These are phyloP conservation scores for Clarias gariepinus DNA, from an alignment of 2,113 vertebrate species.

Conservation along the genomic window DNA sequence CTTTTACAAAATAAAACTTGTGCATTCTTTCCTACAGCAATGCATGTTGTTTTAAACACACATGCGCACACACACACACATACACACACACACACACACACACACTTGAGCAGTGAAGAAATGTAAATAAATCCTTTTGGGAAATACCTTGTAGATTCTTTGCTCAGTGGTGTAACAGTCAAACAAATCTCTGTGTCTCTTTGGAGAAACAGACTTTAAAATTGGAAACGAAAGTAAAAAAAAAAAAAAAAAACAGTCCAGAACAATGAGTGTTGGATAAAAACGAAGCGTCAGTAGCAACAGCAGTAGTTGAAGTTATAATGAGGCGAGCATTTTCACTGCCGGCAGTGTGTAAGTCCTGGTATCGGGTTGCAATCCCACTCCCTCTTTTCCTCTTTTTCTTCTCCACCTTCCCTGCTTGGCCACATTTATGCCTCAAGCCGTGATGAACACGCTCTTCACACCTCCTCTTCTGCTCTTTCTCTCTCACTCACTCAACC, in stretches of 20 bases:
- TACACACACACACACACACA: slow-evolving; percentile 33
- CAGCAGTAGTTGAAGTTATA: slow-evolving; percentile 37
- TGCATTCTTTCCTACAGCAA: not conserved
- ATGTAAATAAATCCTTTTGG: slow-evolving; percentile 44
- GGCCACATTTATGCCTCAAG: not conserved
- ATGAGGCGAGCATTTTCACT: slow-evolving; percentile 45
- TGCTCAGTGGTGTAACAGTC: slow-evolving; percentile 33
- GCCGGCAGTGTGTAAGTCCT: slow-evolving; percentile 35
- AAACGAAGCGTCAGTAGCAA: slow-evolving; percentile 20
- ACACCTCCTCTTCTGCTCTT: slow-evolving; percentile 17
- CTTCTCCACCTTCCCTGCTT: slow-evolving; percentile 7
- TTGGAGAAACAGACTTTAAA: slow-evolving; percentile 1
- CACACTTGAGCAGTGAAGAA: slow-evolving; percentile 15
- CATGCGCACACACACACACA: not conserved
- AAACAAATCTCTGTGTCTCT: slow-evolving; percentile 7
- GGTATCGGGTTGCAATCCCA: slow-evolving; percentile 21
- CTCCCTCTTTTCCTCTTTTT: slow-evolving; percentile 31
- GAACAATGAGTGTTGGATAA: slow-evolving; percentile 3
- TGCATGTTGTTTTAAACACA: not conserved
- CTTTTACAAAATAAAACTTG: not conserved
- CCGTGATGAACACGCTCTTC: slow-evolving; percentile 21
- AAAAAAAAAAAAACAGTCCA: slow-evolving; percentile 7
- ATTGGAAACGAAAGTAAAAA: not conserved
- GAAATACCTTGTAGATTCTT: slow-evolving; percentile 48
- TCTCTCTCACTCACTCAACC: slow-evolving; percentile 5